Base-by-base conservation (phyloP, 2,797 vertebrate species). In the Myripristis murdjan region DNA sequence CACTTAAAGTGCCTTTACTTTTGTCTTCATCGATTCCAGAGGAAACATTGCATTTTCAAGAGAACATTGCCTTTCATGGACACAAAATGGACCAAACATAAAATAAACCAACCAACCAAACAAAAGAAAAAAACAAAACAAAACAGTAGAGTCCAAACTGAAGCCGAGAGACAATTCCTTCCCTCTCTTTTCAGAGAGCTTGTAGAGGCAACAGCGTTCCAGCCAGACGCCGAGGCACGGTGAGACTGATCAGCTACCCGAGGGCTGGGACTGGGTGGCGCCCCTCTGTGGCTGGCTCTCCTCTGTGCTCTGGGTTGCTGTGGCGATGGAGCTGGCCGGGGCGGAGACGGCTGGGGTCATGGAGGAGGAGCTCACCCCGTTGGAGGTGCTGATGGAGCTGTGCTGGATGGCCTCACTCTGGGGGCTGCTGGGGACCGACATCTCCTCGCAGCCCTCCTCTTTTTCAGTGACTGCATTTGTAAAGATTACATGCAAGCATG, bases 331-430 rank as follows among this genome's bases (percentile, higher is more conserved):
- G 0, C 93, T 4, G 47, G 57, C 89, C 44, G 95, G 93, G 68
- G 94, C 89, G 54, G 96, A 93, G 73, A 92, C 85, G 0, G 95
- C 94, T 73, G 94, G 90, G 15, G 95, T 91, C 79, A 93, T 87
- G 28, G 96, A 96, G 31, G 97, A 96, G 52, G 97, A 96, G 93
- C 96, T 97, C 69, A 99, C 95, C 9, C 97, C 97, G 26, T 99
- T 98, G 92, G 98, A 99, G 61, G 98, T 99, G 95, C 97, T 99
- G 95, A 99, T 79, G n/a, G 98, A 99, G 92, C 98, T 98, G 94
- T 99, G 97, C 91, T 99, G 98, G 79, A 99, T 99, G 44, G 97
- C 98, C 87, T 99, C 97, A 0, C 94, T 87, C 88, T 98, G 97
- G 1, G 98, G 98, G 82, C 98, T 99, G 87, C 97, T 86, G 43